Percentiles rank a stretch among this genome's conserved stretches.
These are phyloP conservation scores for Ciona savignyi DNA, from an alignment of 23 tunicate genomes.

Conservation along the genomic window DNA sequence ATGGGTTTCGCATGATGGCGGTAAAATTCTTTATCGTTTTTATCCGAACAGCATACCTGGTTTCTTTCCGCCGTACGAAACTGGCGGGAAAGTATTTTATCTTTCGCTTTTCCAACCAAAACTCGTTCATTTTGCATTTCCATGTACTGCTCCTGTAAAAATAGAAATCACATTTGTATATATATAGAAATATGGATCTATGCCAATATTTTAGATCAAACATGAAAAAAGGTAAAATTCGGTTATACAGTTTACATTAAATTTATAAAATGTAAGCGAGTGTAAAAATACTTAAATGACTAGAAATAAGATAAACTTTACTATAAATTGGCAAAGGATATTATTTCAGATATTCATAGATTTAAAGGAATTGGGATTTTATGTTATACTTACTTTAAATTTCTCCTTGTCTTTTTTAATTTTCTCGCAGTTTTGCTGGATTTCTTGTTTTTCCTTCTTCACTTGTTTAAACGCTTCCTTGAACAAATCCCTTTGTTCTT, in stretches of 20 bases:
- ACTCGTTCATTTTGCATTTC: constrained; percentile 59
- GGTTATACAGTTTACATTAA: no score
- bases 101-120: constrained; percentile 71
- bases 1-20: no score
- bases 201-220: no score
- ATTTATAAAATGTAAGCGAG: no score
- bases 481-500: constrained; percentile 58
- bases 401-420: constrained; percentile 63
- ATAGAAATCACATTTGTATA: neutral
- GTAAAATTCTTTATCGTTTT: no score
- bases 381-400: constrained; percentile 40
- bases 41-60: no score
- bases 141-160: constrained; percentile 28
- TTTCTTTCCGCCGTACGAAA: constrained; percentile 46
- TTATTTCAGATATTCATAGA: no score
- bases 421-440: constrained; percentile 51
- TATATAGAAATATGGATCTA: no score
- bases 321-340: no score
- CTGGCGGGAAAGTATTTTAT: constrained; percentile 47
- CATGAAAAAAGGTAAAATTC: no score
- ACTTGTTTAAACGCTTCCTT: constrained; percentile 70
- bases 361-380: neutral
- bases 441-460: constrained; percentile 47
- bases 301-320: no score
- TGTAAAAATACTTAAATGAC: neutral